Conservation (phyloP, 2,888 invertebrate species). For the Yponomeuta malinellus region DNA sequence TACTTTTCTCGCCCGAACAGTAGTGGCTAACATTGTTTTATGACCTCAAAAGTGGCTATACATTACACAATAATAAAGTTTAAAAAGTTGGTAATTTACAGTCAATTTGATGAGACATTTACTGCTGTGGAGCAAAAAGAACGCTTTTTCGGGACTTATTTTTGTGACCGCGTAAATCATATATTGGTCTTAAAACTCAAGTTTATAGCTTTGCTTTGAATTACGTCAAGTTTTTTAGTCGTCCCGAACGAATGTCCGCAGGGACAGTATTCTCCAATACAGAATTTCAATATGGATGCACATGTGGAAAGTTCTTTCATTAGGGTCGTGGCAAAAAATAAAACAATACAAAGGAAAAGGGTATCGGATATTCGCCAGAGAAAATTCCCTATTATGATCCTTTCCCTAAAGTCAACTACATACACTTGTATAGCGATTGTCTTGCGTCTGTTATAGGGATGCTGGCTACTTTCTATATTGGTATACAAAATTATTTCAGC, state of each 20-base stretch:
- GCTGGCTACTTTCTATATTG: background rate
- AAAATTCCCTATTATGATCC: conserved; percentile 72
- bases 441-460: conserved; percentile 38
- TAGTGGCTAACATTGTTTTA: conserved; percentile 61
- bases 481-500: background rate
- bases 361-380: conserved; percentile 63
- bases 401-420: conserved; percentile 64
- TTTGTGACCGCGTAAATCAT: conserved; percentile 31
- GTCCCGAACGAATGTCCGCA: background rate
- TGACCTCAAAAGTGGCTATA: conserved; percentile 58
- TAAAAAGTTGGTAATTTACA: conserved; percentile 63
- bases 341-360: conserved; percentile 74
- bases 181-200: conserved; percentile 20
- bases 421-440: conserved; percentile 62
- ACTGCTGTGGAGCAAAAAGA: conserved; percentile 62
- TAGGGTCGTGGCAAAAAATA: conserved; percentile 62
- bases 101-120: conserved; percentile 65
- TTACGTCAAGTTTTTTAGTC: background rate
- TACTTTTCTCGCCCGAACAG: conserved; percentile 47
- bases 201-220: conserved; percentile 11
- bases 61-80: conserved; percentile 68
- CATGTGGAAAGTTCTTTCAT: conserved; percentile 66
- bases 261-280: background rate
- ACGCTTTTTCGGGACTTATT: conserved; percentile 49
- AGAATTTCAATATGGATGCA: conserved; percentile 54